Conservation (phyloP, 2,888 invertebrate species). For the Physocephala rufipes region DNA sequence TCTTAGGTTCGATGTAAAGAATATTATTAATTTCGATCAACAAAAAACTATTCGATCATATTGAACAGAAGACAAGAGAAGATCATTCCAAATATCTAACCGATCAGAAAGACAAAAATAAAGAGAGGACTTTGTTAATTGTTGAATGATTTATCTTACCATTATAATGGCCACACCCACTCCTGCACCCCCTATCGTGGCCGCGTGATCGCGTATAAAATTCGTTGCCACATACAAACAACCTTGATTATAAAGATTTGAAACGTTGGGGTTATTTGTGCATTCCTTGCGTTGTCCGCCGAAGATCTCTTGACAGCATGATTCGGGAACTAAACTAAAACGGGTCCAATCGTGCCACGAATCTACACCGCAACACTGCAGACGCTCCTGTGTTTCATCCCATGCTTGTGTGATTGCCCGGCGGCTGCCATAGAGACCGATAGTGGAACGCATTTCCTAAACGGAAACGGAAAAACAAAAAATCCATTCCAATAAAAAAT, state of each 20-base stretch:
- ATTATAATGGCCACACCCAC: slow-evolving; percentile 85
- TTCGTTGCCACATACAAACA: slow-evolving; percentile 77
- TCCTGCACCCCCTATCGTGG: slow-evolving; percentile 82
- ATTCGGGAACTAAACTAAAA: slow-evolving; percentile 75
- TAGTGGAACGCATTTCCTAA: slow-evolving; percentile 77
- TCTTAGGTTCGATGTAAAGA: too few relatives aligned
- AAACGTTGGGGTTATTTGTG: slow-evolving; percentile 59
- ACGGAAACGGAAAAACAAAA: neutral
- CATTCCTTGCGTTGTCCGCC: slow-evolving; percentile 66
- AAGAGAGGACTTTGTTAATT: slow-evolving; percentile 44
- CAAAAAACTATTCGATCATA: slow-evolving; percentile 74
- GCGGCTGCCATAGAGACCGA: slow-evolving; percentile 77
- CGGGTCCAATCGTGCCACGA: slow-evolving; percentile 83
- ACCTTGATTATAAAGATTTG: slow-evolving; percentile 73
- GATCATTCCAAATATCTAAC: slow-evolving; percentile 84
- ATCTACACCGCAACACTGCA: slow-evolving; percentile 86
- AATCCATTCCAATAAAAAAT: neutral
- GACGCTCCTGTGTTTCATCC: slow-evolving; percentile 86
- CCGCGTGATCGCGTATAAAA: slow-evolving; percentile 80
- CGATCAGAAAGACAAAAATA: too few relatives aligned
- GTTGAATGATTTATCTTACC: slow-evolving; percentile 68
- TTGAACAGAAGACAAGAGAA: slow-evolving; percentile 86
- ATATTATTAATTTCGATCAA: too few relatives aligned
- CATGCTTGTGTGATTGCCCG: slow-evolving; percentile 81
- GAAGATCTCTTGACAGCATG: slow-evolving; percentile 77